Base-by-base conservation (phyloP, 2,888 invertebrate species). In the Hecatera dysodea region DNA sequence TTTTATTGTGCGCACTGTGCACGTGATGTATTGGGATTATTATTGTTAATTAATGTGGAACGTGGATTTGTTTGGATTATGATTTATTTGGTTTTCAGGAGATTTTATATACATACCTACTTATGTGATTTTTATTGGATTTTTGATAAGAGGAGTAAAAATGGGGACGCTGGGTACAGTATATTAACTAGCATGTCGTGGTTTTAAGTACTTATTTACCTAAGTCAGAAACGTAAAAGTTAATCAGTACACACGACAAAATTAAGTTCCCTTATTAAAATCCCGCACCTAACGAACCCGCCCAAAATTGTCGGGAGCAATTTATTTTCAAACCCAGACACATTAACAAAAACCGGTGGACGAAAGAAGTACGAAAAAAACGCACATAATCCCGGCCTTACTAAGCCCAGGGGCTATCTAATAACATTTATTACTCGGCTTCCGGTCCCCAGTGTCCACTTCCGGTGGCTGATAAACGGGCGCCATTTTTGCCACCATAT, bases 341-440 rank as follows among this genome's bases (percentile, higher is more conserved):
- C 95, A 95, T 95, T 96, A 95, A 95, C 95, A 94, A 95, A 94
- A 94, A 93, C 93, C 90, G 86, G 83, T 88, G 88, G 89, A 87
- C 88, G 90, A 92, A 92, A 93, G 93, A 91, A 94, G 90, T 90
- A 89, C 89, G 88, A 92, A 94, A 95, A 94, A 95, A 95, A 84
- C 75, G 67, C 81, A 85, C 86, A 90, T 89, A 93, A 92, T 91
- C 91, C 89, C 82, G 87, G 88, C 89, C 83, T 89, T 93, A 95
- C 95, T 96, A 95, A 95, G 94, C 95, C 96, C 95, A 87, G 90
- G 90, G 95, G 95, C 95, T 95, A 95, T 95, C 95, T 95, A 96
- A 96, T 96, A 96, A 95, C 96, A 95, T 96, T 96, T 96, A 96
- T 96, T 95, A 95, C 95, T 89, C 90, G 84, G 90, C 91, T 90